These are phyloP conservation scores for Volucella zonaria DNA, from an alignment of 2,888 invertebrate species.

Conservation along the genomic window DNA sequence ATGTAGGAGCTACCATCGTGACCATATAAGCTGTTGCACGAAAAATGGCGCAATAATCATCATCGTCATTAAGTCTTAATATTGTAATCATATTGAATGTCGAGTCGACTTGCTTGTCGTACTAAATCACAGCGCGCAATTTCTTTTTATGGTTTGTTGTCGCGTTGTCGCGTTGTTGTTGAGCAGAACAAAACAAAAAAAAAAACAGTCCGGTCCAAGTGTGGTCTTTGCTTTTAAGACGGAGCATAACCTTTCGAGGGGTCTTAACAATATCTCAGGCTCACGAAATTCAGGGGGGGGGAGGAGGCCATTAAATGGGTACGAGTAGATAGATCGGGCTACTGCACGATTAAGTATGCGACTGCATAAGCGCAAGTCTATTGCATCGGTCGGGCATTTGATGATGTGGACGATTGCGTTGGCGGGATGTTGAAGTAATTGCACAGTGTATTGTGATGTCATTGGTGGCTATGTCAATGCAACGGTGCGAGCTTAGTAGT, in stretches of 20 bases:
- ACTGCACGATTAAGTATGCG: conserved; percentile 46
- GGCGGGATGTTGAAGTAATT: conserved; percentile 20
- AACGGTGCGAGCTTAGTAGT: conserved; percentile 21
- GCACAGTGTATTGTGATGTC: conserved; percentile 54
- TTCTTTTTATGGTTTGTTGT: conserved; percentile 47
- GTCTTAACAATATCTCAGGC: conserved; percentile 38
- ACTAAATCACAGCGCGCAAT: conserved; percentile 41
- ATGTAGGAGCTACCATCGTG: conserved; percentile 14
- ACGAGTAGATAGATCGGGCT: background rate
- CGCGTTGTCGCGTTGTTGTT: background rate
- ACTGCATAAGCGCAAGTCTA: conserved; percentile 24
- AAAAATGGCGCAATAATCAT: conserved; percentile 66
- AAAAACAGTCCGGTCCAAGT: too few relatives aligned
- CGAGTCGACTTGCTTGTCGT: conserved; percentile 49
- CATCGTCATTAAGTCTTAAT: conserved; percentile 63
- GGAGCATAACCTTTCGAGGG: conserved; percentile 65
- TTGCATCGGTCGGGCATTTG: conserved; percentile 5
- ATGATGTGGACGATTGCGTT: conserved; percentile 41
- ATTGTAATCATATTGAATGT: conserved; percentile 59
- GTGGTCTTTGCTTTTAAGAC: conserved; percentile 38
- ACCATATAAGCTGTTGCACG: conserved; percentile 57
- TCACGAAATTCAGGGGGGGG: conserved; percentile 48
- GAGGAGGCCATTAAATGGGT: too few relatives aligned
- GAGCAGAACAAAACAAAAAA: background rate
- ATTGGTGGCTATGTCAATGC: conserved; percentile 15